Percentiles rank a stretch among this genome's conserved stretches.
These are phyloP conservation scores for Atherinosoma microstoma DNA, from an alignment of 2,797 vertebrate species.

Conservation along the genomic window DNA sequence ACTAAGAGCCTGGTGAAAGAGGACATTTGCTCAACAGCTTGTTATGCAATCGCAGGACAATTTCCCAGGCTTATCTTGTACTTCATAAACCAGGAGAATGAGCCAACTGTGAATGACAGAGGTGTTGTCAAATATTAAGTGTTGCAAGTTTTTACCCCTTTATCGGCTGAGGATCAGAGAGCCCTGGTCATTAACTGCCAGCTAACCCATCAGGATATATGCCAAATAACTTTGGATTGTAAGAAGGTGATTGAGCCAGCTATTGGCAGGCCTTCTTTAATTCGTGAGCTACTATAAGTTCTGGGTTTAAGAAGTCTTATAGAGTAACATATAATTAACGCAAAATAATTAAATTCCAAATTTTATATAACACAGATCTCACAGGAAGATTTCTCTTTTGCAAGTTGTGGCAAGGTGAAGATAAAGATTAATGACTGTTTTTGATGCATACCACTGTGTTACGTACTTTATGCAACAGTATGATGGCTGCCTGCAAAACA, in stretches of 20 bases:
- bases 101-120: constrained; percentile 34
- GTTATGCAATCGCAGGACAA: constrained; percentile 43
- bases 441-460: neutral
- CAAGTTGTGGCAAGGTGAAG: neutral
- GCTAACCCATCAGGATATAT: constrained; percentile 42
- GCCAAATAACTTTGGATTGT: constrained; percentile 26
- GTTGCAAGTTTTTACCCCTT: constrained; percentile 43
- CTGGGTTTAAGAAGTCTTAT: neutral
- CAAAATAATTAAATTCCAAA: neutral
- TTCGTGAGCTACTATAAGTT: constrained; percentile 5
- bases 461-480: neutral
- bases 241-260: constrained; percentile 5
- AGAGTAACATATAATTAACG: neutral
- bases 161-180: constrained; percentile 71
- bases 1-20: constrained; percentile 15
- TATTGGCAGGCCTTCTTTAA: constrained; percentile 9
- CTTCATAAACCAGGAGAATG: constrained; percentile 48
- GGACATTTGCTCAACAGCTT: constrained; percentile 24
- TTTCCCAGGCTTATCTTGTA: constrained; percentile 55
- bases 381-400: constrained; percentile 5
- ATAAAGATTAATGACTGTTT: neutral
- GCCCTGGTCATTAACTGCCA: constrained; percentile 65
- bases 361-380: neutral
- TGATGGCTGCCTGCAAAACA: neutral
- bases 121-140: constrained; percentile 51